Evolutionary conservation across 2,888 invertebrate species (phyloP), one percentile per base, ranked within the genome.

Genomic region (Seira ritae): DNA sequence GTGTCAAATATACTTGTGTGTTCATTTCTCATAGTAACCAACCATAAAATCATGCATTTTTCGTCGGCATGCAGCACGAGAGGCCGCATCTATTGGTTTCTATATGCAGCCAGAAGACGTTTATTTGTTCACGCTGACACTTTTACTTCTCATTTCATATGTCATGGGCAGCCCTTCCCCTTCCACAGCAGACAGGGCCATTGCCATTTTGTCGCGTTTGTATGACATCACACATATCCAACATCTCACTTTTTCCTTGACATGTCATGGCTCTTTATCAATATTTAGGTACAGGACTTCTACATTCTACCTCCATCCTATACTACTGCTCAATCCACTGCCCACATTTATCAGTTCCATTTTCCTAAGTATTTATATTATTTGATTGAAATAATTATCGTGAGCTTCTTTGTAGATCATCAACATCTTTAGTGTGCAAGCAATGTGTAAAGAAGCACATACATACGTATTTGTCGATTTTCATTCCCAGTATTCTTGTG

Each of bases 221-320:
- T 31, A 31, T 4, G 8, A 62, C 20, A 62, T 31, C 31, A 42
- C 42, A 12, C 6, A 8, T 12, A 55, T 17, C 55, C 15, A 55
- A 55, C 20, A n/a, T 20, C 20, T 19, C 62, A 62, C 62, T 62
- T 62, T 62, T 62, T 62, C 62, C 62, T 62, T 62, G 62, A 62
- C 62, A 62, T 62, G 62, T 62, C 62, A 62, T 19, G 20, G 62
- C 62, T 31, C 31, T 20, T 62, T 3, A 62, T 10, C 62, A 20
- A 62, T 20, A 62, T 62, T 62, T 19, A 62, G 62, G 62, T 62
- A 62, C 15, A 55, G n/a, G 2, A n/a, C 62, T 62, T 55, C n/a
- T 55, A 17, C 62, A 62, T 62, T 50, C 50, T 8, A 8, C 42
- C 6, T 50, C 50, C 15, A 62, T 20, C 62, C 2, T 62, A 62